A percentile compares a stretch with the other conserved stretches of the same genome.
phyloP scores from a whole-genome alignment of 2,888 invertebrate genomes.

The Melolontha melolontha region DNA sequence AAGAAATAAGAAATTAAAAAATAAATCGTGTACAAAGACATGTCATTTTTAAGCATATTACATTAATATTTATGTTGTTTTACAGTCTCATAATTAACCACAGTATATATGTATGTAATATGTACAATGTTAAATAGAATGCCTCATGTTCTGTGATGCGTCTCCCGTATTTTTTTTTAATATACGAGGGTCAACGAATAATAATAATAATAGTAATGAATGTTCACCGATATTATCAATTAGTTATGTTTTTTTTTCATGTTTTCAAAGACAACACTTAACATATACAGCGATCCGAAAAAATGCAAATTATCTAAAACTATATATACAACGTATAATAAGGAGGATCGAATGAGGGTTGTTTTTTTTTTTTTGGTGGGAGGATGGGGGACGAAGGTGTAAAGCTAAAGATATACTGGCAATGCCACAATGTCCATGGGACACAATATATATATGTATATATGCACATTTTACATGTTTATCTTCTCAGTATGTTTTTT shows the following conservation, averaged over 20 bases:
- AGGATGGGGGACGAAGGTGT: conserved; percentile 47
- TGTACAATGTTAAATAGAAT: conserved; percentile 52
- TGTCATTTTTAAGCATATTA: conserved; percentile 52
- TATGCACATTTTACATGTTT: conserved; percentile 21
- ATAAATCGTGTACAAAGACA: conserved; percentile 1
- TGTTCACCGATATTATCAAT: conserved; percentile 38
- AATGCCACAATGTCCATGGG: conserved; percentile 60
- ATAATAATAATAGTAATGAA: conserved; percentile 41
- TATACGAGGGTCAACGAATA: conserved; percentile 49
- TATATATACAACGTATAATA: conserved; percentile 51
- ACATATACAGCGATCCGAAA: conserved; percentile 61
- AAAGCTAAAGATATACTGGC: conserved; percentile 64
- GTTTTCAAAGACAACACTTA: conserved; percentile 59
- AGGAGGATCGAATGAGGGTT: not conserved
- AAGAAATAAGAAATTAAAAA: not conserved
- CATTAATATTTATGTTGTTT: conserved; percentile 44
- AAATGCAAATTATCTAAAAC: conserved; percentile 52
- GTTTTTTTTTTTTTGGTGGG: not conserved
- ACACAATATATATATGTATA: conserved; percentile 51
- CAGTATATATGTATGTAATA: conserved; percentile 47
- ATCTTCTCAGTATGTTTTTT: not conserved
- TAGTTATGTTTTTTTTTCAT: conserved; percentile 45
- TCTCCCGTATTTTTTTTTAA: conserved; percentile 31
- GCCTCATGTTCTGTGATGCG: conserved; percentile 45
- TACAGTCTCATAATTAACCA: conserved; percentile 63